Conservation (phyloP, 2,113 vertebrate genomes). For the Sminthopsis crassicaudata region DNA sequence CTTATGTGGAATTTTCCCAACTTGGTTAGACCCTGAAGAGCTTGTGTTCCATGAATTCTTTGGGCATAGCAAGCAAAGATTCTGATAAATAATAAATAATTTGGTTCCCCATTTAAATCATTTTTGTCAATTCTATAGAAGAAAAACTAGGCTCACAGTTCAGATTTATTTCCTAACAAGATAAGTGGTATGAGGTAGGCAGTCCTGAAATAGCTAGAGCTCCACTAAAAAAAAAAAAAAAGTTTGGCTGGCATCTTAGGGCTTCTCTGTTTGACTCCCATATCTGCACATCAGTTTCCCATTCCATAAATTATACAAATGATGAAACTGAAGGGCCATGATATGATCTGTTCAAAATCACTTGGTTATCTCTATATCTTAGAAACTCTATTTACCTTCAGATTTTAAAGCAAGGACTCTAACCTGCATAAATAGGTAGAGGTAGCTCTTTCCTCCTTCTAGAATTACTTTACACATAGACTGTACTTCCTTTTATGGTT, state of each 20-base stretch:
- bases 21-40: not conserved
- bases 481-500: not conserved
- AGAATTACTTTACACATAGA: not conserved
- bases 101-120: not conserved
- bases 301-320: not conserved
- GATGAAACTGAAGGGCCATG: not conserved
- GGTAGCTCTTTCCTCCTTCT: not conserved
- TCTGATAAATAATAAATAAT: not conserved
- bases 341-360: not conserved
- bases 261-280: not conserved
- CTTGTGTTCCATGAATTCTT: not conserved
- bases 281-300: not conserved
- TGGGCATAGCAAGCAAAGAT: not conserved
- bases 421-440: not conserved
- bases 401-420: not conserved
- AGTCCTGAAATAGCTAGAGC: not conserved
- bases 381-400: not conserved
- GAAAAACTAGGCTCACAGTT: not conserved
- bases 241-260: not conserved
- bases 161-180: not conserved
- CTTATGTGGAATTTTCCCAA: not conserved
- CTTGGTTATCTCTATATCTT: not conserved
- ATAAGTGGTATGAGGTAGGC: not conserved
- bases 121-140: not conserved
- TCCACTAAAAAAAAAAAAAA: not conserved